phyloP scores from a whole-genome alignment of 2,797 vertebrate species.

The Hirundo rustica region DNA sequence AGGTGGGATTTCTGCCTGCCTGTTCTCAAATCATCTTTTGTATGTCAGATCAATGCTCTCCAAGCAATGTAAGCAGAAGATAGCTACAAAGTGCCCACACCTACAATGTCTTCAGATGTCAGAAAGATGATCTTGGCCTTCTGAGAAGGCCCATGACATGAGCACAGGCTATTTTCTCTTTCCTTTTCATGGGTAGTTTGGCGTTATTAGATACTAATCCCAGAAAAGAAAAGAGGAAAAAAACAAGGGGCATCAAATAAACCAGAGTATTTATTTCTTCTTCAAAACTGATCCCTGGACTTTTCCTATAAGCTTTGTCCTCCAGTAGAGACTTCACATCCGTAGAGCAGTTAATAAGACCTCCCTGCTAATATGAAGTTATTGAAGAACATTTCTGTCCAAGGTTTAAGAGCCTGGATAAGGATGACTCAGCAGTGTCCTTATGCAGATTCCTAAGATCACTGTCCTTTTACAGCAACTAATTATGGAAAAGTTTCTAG shows the following conservation, averaged over 20 bases:
- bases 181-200: neutral
- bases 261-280: neutral
- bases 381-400: neutral
- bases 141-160: neutral
- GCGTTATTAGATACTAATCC: neutral
- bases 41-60: neutral
- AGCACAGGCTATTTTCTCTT: neutral
- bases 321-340: neutral
- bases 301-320: neutral
- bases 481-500: neutral
- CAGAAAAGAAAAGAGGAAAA: accelerated
- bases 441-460: neutral
- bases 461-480: neutral
- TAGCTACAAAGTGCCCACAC: neutral
- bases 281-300: neutral
- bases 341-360: neutral
- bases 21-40: neutral
- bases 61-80: neutral
- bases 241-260: neutral
- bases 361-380: neutral
- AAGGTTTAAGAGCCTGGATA: neutral
- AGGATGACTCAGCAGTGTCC: neutral
- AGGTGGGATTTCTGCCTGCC: neutral
- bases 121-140: neutral
- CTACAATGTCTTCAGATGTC: neutral